Base-by-base conservation (phyloP, 1,140 invertebrate genomes). In the Apis cerana region DNA sequence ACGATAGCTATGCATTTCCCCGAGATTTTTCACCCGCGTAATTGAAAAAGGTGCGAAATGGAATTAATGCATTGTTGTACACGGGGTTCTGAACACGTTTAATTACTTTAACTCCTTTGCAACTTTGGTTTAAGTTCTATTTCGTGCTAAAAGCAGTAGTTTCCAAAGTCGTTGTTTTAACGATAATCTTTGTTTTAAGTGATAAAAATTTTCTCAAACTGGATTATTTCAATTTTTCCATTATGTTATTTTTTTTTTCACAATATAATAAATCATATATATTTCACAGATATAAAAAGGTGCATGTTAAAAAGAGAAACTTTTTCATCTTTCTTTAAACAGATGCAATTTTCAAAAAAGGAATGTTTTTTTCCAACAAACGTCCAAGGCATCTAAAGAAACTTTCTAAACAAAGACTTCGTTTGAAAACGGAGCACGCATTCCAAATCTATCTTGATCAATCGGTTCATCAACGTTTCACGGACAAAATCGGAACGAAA, bases 1-100 rank as follows among this genome's bases (percentile, higher is more conserved):
- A 23, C 52, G 62, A 11, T 9, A 23, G 62, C 23, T 27, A 17
- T 43, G 10, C 5, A 43, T 67, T 75, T 19, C 58, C 5, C 11
- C 17, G 58, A 48, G 21, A 19, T 15, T 59, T 48, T 74, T 48
- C 56, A 33, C 54, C 19, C 54, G 52, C 5, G 12, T 21, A 21
- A 33, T 72, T 72, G 52, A 54, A 72, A 58, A 72, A 21, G 11
- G 64, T 21, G 33, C 64, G 17, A 21, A 67, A 33, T 67, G 65
- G n/a, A 71, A 71, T 56, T 19, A 5, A 12, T 13, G 50, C 17
- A 11, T 33, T 12, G 17, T n/a, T 23, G 17, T 43, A 15, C 67
- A 27, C 43, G 21, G 43, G 9, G 21, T 15, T 15, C 12, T 69
- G n/a, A 21, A 67, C 33, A 12, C 64, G 27, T 67, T 64, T 43